A percentile compares a stretch with the other conserved stretches of the same genome.
phyloP scores from a whole-genome alignment of 2,797 vertebrate genomes.

The Propithecus deckenii region DNA sequence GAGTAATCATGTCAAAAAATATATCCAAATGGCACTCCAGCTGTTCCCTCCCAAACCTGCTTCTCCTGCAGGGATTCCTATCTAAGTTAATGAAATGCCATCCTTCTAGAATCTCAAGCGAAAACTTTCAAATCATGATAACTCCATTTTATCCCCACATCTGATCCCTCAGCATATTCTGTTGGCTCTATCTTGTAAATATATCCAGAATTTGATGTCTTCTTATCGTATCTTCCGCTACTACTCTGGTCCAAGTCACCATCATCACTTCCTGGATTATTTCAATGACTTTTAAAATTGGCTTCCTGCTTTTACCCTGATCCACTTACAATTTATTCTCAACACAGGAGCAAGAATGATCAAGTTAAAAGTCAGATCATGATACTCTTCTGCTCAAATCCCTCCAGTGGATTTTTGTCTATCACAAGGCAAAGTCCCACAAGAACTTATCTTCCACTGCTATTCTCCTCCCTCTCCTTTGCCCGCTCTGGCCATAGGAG shows the following conservation, averaged over 20 bases:
- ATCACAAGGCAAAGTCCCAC: neutral
- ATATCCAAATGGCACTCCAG: neutral
- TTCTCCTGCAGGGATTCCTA: neutral
- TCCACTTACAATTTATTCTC: neutral
- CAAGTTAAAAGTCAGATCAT: neutral
- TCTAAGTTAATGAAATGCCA: neutral
- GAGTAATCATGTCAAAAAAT: neutral
- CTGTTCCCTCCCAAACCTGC: neutral
- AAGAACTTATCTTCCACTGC: neutral
- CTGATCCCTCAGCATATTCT: neutral
- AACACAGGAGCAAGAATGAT: neutral
- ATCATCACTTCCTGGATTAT: slow-evolving; percentile 5
- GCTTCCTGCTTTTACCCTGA: neutral
- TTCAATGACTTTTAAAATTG: neutral
- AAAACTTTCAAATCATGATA: neutral
- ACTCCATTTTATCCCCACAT: neutral
- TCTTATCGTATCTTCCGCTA: neutral
- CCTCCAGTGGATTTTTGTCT: neutral
- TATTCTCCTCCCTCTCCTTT: neutral
- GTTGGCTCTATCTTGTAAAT: neutral
- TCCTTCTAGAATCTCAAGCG: neutral
- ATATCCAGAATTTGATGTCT: neutral
- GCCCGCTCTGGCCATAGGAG: neutral
- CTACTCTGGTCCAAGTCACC: neutral
- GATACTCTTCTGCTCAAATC: neutral